Evolutionary conservation across 2,888 invertebrate genomes (phyloP), one percentile per base, ranked within the genome.

Genomic region (Beris morrisii): DNA sequence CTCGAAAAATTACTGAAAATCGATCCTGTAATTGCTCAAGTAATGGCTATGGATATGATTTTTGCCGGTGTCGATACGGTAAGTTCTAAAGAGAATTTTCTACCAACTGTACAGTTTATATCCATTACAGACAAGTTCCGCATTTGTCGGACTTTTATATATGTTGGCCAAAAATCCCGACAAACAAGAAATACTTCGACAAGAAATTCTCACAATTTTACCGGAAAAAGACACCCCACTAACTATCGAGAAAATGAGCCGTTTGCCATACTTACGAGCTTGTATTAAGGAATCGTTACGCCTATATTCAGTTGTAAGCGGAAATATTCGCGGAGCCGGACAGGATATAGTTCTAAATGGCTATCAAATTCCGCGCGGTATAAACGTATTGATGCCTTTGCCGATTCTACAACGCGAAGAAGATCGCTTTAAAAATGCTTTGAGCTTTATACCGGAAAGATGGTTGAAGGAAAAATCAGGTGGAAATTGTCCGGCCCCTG

Each of bases 21-120:
- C 5, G 86, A 89, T 72, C 83, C 84, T 64, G 83, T 83, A 75
- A 84, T 88, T 12, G 90, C 89, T 0, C 74, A 85, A 44, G 83
- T 86, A 69, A 90, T 89, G 88, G 86, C 86, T 1, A 84, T 87
- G 72, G 90, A 91, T 75, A 88, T 90, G 88, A 72, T 90, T 11
- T 81, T 86, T 69, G 89, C 88, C 55, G 90, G 90, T 69, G 85
- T 90, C 44, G 90, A 91, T 75, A 90, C 90, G 70, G 90, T 92
- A 79, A 81, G 78, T 52, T 44, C 13, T 12, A 56, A 5, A 12
- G 6, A 22, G 11, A 45, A 9, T 45, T 45, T 22, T 22, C 22
- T 22, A 3, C 22, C 1, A 22, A 22, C 22, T 3, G 3, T 22
- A 22, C 22, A 22, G 22, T 22, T 22, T 22, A 22, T 22, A 22